A percentile compares a stretch with the other conserved stretches of the same genome.
phyloP scores from a whole-genome alignment of 2,113 vertebrate species.

The Lanius ludovicianus region DNA sequence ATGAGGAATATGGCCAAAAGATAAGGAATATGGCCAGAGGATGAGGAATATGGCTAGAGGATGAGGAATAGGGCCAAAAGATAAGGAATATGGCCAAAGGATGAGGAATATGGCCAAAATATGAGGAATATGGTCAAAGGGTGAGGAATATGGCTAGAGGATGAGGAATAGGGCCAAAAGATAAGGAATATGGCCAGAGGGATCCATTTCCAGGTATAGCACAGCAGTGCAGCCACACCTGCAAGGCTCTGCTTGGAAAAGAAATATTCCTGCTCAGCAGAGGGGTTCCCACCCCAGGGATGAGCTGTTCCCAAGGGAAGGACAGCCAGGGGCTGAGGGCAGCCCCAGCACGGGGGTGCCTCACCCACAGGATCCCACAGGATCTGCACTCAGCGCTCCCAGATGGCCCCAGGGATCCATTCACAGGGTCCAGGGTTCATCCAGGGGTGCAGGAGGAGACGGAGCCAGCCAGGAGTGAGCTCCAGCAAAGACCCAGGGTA shows the following conservation, averaged over 20 bases:
- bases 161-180: not conserved
- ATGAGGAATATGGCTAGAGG: fast-evolving
- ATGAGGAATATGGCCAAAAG: not conserved
- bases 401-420: not conserved
- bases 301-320: not conserved
- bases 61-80: fast-evolving
- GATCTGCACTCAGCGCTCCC: not conserved
- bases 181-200: not conserved
- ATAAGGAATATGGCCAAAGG: fast-evolving
- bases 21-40: fast-evolving
- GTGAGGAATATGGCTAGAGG: not conserved
- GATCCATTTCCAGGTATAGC: not conserved
- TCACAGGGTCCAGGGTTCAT: too few relatives aligned
- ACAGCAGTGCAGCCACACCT: too few relatives aligned
- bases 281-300: fast-evolving
- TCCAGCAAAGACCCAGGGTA: not conserved
- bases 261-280: not conserved
- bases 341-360: not conserved
- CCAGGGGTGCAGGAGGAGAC: not conserved
- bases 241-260: not conserved
- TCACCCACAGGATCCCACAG: not conserved
- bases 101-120: fast-evolving
- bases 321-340: not conserved
- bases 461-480: not conserved
- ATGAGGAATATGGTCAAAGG: fast-evolving